Percentiles rank a stretch among this genome's conserved stretches.
phyloP scores from a whole-genome alignment of 2,797 vertebrate genomes.

The Lutjanus campechanus region DNA sequence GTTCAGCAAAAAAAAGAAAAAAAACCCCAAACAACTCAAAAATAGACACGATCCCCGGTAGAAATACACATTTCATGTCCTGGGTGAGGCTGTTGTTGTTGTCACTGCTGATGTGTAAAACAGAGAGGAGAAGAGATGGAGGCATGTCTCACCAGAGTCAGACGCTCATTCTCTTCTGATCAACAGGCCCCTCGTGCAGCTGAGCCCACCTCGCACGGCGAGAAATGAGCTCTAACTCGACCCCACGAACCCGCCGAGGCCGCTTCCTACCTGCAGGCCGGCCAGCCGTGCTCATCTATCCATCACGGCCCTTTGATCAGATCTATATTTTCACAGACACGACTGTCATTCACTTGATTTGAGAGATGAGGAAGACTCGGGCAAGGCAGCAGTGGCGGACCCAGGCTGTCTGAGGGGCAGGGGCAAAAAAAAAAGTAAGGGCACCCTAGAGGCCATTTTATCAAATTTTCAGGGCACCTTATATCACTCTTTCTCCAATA shows the following conservation, averaged over 20 bases:
- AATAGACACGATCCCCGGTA: conserved; percentile 63
- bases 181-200: conserved; percentile 54
- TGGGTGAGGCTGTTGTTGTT: conserved; percentile 38
- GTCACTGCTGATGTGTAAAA: conserved; percentile 41
- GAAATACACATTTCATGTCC: conserved; percentile 48
- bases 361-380: conserved; percentile 7
- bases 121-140: conserved; percentile 17
- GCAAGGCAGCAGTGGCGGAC: neutral
- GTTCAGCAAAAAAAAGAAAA: conserved; percentile 45
- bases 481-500: too few relatives aligned
- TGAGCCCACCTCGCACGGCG: conserved; percentile 32
- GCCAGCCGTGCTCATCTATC: neutral
- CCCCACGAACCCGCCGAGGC: neutral
- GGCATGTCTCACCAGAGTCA: conserved; percentile 14
- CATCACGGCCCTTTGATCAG: conserved; percentile 46
- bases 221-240: conserved; percentile 44
- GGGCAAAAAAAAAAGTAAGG: too few relatives aligned
- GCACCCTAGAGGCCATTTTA: too few relatives aligned
- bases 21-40: conserved; percentile 60
- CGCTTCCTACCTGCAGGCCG: conserved; percentile 7
- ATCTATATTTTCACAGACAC: conserved; percentile 45
- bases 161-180: conserved; percentile 42
- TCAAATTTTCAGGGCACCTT: too few relatives aligned
- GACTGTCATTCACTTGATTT: conserved; percentile 44
- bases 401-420: too few relatives aligned